Conservation (phyloP, 2,797 vertebrate species). For the Okamejei kenojei region DNA sequence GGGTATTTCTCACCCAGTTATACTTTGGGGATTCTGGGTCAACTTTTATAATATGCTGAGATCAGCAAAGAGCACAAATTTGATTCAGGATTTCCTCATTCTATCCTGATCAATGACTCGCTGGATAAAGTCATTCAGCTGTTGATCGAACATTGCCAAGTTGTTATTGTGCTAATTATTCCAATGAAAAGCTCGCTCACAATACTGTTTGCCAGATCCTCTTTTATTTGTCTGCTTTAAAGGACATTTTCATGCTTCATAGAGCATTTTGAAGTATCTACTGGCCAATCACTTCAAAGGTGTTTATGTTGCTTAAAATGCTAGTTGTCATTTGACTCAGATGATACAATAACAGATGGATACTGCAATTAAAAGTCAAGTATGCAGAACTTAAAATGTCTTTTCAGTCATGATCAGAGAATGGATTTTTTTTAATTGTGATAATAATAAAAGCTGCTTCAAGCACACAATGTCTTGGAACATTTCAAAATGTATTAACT, state of each 20-base stretch:
- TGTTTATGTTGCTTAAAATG: background rate
- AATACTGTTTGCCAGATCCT: background rate
- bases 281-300: background rate
- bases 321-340: background rate
- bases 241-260: background rate
- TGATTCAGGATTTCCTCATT: background rate
- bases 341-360: background rate
- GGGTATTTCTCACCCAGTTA: background rate
- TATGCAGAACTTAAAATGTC: background rate
- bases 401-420: background rate
- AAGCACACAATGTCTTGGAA: background rate
- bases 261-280: background rate
- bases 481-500: background rate
- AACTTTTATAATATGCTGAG: background rate
- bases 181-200: background rate
- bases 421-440: background rate
- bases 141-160: background rate
- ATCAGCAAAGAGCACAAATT: background rate
- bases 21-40: background rate
- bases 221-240: background rate
- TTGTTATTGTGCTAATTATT: conserved; percentile 3
- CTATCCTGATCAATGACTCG: background rate
- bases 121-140: conserved; percentile 14
- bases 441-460: background rate
- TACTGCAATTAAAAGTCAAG: background rate